Evolutionary conservation across 1,140 invertebrate species (phyloP), one percentile per base, ranked within the genome.

Genomic region (Amphibalanus amphitrite): DNA sequence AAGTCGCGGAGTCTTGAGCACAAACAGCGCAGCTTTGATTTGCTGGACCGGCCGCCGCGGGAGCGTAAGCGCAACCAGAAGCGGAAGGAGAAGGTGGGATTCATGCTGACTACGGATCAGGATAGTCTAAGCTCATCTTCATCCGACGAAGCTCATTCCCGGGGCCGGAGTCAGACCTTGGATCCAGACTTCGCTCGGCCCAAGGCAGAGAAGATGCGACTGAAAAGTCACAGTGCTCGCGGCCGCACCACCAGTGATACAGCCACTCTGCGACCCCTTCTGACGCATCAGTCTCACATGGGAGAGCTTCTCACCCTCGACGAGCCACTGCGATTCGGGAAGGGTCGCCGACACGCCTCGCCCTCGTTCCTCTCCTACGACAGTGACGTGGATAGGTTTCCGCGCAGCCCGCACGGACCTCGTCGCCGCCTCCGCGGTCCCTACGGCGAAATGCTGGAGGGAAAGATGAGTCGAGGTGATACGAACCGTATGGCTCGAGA

Each of bases 381-480:
- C 65, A 67, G 65, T 26, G 65, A 67, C 28, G 65, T 28, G n/a
- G n/a, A 26, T 28, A 8, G 47, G 1, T 59, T 59, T 59, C 71
- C 75, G 3, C 73, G 73, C n/a, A 77, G 77, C 70, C 77, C 77
- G 67, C 77, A 77, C 64, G 74, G 72, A 29, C 77, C 76, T 8
- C 75, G 82, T 29, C 81, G 88, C 4, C 91, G 89, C 76, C 79
- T 91, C 0, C 82, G 89, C 28, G 90, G 89, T 10, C 90, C 90
- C 4, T 91, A 90, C 76, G 89, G 89, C 0, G 88, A 90, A 78
- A 90, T 91, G 89, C 80, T 91, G 23, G 89, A 91, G 78, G 88
- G 88, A 1, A 89, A 91, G 79, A 90, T 90, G 86, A 89, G 88
- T 69, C n/a, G 65, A 3, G 28, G 65, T 17, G 65, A 67, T 17